A percentile compares a stretch with the other conserved stretches of the same genome.
These are phyloP conservation scores for Cercopithecus mitis DNA, from an alignment of 2,797 vertebrate species.

Conservation along the genomic window DNA sequence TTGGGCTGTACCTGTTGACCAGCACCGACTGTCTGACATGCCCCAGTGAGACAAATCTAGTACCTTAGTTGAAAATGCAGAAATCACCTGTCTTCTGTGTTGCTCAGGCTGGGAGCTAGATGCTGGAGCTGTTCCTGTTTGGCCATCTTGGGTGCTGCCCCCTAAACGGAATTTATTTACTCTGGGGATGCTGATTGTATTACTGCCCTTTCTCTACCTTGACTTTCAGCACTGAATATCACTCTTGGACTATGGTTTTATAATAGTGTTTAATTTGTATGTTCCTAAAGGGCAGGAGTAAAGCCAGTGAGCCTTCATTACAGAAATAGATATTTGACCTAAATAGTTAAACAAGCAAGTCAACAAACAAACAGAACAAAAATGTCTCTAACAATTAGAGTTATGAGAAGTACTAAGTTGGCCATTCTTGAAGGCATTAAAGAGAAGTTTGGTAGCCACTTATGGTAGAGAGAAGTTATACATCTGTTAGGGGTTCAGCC, in stretches of 20 bases:
- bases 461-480: neutral
- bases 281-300: neutral
- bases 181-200: neutral
- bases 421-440: neutral
- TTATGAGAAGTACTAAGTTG: neutral
- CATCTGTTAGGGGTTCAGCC: neutral
- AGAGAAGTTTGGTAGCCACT: neutral
- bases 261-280: neutral
- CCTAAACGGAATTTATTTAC: neutral
- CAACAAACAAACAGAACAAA: neutral
- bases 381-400: neutral
- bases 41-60: too few relatives aligned
- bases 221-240: neutral
- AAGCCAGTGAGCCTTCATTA: neutral
- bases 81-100: too few relatives aligned
- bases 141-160: too few relatives aligned
- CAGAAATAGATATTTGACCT: slow-evolving; percentile 33
- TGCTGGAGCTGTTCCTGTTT: too few relatives aligned
- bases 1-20: too few relatives aligned
- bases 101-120: too few relatives aligned
- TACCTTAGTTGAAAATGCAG: too few relatives aligned
- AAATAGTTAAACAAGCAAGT: slow-evolving; percentile 11
- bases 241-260: neutral
- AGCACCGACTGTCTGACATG: too few relatives aligned
- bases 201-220: neutral